Evolutionary conservation across 2,113 vertebrate species (phyloP), one percentile per base, ranked within the genome.

Genomic region (Columba livia): DNA sequence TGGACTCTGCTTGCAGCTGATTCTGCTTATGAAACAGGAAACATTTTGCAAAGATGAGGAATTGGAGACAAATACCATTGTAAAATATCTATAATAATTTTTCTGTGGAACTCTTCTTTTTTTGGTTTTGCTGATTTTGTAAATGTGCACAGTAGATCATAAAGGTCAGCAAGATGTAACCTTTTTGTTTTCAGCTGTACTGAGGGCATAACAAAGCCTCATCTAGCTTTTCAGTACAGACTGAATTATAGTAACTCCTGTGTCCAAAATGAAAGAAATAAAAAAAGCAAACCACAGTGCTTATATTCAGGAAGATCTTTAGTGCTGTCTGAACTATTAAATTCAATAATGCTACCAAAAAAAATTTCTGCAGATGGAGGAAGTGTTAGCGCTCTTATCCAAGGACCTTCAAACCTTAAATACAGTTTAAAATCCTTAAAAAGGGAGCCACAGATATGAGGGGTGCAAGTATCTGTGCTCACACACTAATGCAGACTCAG

Each of bases 21-120:
- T 91, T 95, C 88, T 96, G 90, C 79, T 96, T 96, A 97, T 73
- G 70, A 88, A 93, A 92, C 91, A 95, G 90, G 91, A 96, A 97
- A 78, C 25, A 61, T 91, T 96, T 88, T 92, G 64, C 88, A 95
- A 95, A 93, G 61, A 90, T 58, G 69, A 79, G 70, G 38, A 88
- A 94, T 93, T 64, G n/a, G 53, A 85, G 42, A 60, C 79, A 93
- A 95, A 89, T 6, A 20, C 32, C 62, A n/a, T 88, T 91, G 34
- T 88, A 87, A 85, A 94, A 82, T 83, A 85, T 48, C 53, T 36
- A 6, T 78, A 77, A 50, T 73, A 72, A 19, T 90, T 82, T 94
- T 87, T 71, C 38, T 67, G 32, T 62, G n/a, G 28, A 78, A 53
- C 21, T 75, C 40, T 69, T 77, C 31, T 3, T 50, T 85, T 64